A percentile compares a stretch with the other conserved stretches of the same genome.
These are phyloP conservation scores for Ganaspis brasiliensis DNA, from an alignment of 2,888 invertebrate genomes.

Conservation along the genomic window DNA sequence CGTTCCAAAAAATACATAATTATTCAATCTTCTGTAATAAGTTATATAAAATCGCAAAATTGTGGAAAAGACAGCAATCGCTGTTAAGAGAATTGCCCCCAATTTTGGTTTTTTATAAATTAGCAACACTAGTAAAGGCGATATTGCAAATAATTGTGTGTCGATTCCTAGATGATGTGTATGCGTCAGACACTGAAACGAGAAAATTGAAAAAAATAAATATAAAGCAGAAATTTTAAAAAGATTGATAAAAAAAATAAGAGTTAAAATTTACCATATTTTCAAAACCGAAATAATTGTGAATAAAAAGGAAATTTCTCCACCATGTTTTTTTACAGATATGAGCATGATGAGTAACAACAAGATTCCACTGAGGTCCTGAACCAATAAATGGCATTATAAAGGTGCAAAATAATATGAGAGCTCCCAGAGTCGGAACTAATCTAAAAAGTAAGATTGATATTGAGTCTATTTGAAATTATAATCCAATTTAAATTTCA, in stretches of 20 bases:
- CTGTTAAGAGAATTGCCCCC: conserved; percentile 80
- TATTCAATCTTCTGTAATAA: conserved; percentile 83
- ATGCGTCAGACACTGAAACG: conserved; percentile 86
- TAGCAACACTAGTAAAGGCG: conserved; percentile 83
- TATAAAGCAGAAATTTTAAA: too few relatives aligned
- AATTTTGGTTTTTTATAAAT: conserved; percentile 85
- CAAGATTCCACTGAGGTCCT: conserved; percentile 87
- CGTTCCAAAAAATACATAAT: conserved; percentile 86
- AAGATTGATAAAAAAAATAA: not conserved
- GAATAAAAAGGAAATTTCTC: conserved; percentile 87
- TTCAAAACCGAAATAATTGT: conserved; percentile 88
- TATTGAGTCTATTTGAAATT: conserved; percentile 36
- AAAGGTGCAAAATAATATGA: conserved; percentile 86
- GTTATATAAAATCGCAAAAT: conserved; percentile 85
- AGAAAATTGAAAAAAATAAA: too few relatives aligned
- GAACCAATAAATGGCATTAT: conserved; percentile 84
- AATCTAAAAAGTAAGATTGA: conserved; percentile 79
- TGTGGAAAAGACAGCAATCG: conserved; percentile 83
- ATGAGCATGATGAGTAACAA: conserved; percentile 85
- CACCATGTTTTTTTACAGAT: conserved; percentile 87
- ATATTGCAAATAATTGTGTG: conserved; percentile 85
- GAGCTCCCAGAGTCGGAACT: conserved; percentile 84
- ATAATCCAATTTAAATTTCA: conserved; percentile 37
- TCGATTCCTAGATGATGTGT: conserved; percentile 88
- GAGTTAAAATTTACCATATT: conserved; percentile 83